Conservation (phyloP, 2,888 invertebrate species). For the Sicus ferrugineus region DNA sequence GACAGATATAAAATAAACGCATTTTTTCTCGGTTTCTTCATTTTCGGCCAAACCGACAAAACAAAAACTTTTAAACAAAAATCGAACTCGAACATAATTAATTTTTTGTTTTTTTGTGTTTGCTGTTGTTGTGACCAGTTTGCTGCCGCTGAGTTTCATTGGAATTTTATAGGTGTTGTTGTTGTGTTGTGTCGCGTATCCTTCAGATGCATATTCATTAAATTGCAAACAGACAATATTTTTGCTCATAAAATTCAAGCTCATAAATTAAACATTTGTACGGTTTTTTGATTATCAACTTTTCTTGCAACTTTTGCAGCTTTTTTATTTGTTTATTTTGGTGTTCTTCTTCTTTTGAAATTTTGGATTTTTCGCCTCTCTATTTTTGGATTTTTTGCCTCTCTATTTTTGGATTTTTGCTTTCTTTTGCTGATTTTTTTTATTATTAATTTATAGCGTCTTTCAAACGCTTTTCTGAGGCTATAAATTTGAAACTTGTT, state of each 20-base stretch:
- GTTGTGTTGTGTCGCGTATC: conserved; percentile 14
- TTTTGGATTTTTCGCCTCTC: neutral
- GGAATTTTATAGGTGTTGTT: conserved; percentile 25
- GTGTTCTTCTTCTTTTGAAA: neutral
- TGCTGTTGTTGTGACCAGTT: neutral
- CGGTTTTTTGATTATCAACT: neutral
- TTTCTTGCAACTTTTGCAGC: neutral
- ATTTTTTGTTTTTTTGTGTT: conserved; percentile 6
- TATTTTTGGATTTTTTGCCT: neutral
- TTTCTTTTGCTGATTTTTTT: neutral
- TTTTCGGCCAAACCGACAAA: neutral
- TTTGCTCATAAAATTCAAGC: conserved; percentile 25
- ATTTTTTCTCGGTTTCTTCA: too few relatives aligned
- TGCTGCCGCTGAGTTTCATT: conserved; percentile 8
- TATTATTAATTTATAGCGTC: conserved; percentile 18
- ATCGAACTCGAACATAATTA: conserved; percentile 29
- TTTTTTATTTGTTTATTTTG: neutral
- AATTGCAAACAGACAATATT: conserved; percentile 22
- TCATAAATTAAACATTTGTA: conserved; percentile 33
- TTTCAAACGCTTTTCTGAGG: neutral
- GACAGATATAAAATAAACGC: conserved; percentile 1
- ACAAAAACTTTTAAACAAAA: conserved; percentile 12
- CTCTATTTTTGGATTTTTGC: neutral
- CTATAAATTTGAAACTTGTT: neutral
- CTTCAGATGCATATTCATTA: conserved; percentile 30